Percentiles rank a stretch among this genome's conserved stretches.
Evolutionary conservation across 2,888 invertebrate species (phyloP).

Genomic region (Ophioninae sp.): DNA sequence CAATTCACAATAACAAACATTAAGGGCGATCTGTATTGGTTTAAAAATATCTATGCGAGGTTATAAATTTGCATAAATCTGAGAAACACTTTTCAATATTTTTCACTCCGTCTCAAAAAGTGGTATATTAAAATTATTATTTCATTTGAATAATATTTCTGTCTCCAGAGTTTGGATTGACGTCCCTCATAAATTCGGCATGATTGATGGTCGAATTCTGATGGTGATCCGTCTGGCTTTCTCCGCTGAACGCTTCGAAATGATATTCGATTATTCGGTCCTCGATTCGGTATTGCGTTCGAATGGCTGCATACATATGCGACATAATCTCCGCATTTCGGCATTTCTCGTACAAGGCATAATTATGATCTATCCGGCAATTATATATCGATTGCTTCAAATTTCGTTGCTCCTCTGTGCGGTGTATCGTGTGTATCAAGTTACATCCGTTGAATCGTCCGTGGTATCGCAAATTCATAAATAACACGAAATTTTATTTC

Average conservation of each 20-base stretch:
- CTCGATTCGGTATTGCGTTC: slow-evolving; percentile 16
- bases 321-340: neutral
- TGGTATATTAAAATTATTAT: too few species aligned
- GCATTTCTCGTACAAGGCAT: neutral
- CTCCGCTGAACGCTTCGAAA: slow-evolving; percentile 38
- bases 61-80: too few species aligned
- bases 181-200: slow-evolving; percentile 61
- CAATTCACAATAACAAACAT: too few species aligned
- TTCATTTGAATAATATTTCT: neutral
- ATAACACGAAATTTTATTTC: neutral
- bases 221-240: slow-evolving; percentile 18
- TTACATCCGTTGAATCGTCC: neutral
- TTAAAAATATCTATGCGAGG: too few species aligned
- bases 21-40: too few species aligned
- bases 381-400: slow-evolving; percentile 5
- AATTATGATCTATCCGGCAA: slow-evolving; percentile 24
- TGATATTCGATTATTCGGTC: slow-evolving; percentile 62
- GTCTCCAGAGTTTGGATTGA: slow-evolving; percentile 21
- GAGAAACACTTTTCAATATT: too few species aligned
- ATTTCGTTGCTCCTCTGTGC: neutral
- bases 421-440: neutral
- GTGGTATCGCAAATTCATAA: slow-evolving; percentile 12
- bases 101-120: too few species aligned
- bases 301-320: neutral
- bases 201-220: slow-evolving; percentile 63